phyloP scores from a whole-genome alignment of 2,797 vertebrate genomes.

The Sebastes matsubarae region DNA sequence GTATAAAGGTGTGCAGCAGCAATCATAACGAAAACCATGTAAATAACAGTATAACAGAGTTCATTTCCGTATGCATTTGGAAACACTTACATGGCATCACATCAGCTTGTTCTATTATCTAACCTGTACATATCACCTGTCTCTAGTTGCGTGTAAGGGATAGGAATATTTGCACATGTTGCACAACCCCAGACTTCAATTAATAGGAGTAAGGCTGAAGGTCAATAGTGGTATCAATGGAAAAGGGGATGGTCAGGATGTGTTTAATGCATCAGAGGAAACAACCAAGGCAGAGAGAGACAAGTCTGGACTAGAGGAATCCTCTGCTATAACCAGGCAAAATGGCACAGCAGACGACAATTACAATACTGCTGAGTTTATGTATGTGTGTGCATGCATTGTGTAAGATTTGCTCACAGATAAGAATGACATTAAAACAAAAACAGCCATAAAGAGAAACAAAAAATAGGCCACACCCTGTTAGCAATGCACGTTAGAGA shows the following conservation, averaged over 20 bases:
- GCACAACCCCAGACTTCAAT: background rate
- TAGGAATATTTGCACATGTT: background rate
- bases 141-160: background rate
- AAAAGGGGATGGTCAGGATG: background rate
- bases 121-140: background rate
- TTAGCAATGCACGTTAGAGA: constrained; percentile 15
- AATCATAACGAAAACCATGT: background rate
- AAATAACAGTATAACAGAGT: background rate
- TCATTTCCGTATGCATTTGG: background rate
- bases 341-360: background rate
- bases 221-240: background rate
- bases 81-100: background rate
- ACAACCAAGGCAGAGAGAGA: constrained; percentile 10
- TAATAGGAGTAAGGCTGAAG: background rate
- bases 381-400: background rate
- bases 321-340: background rate
- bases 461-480: constrained; percentile 21
- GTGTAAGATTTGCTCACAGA: background rate
- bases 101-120: background rate
- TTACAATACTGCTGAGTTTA: background rate
- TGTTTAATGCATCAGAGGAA: constrained; percentile 15
- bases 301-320: constrained; percentile 4
- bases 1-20: background rate
- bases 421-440: constrained; percentile 11
- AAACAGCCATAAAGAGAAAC: background rate